Evolutionary conservation across 2,797 vertebrate species (phyloP).

Genomic region (Pseudotriccus pelzelni): DNA sequence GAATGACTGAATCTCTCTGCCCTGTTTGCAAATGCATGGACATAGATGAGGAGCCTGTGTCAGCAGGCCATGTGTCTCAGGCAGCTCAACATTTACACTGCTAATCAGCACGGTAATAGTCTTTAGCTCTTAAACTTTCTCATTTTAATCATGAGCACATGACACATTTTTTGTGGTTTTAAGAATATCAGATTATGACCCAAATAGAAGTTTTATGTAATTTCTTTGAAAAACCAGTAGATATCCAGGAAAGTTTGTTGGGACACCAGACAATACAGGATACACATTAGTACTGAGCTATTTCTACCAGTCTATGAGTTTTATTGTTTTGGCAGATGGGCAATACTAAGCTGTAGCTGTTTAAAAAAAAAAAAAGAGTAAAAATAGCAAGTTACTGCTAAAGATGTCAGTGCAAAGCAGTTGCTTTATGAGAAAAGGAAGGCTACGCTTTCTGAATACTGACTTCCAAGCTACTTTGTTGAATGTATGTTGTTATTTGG

Average conservation of each 20-base stretch:
- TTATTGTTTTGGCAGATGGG: not conserved
- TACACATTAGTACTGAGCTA: not conserved
- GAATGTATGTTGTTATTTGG: not conserved
- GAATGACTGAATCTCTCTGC: not conserved
- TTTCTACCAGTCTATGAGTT: not conserved
- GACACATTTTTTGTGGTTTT: not conserved
- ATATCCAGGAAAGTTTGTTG: not conserved
- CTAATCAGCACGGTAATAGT: not conserved
- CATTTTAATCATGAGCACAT: not conserved
- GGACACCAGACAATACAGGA: not conserved
- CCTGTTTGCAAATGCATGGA: fast-evolving
- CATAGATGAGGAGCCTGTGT: not conserved
- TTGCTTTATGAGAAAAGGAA: not conserved
- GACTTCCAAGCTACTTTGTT: not conserved
- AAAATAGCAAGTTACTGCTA: not conserved
- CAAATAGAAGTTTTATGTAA: not conserved
- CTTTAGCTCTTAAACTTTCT: not conserved
- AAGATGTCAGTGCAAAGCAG: not conserved
- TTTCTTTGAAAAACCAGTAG: not conserved
- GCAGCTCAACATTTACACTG: not conserved
- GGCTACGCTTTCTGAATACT: not conserved
- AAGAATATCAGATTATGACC: not conserved
- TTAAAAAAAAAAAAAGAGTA: no score
- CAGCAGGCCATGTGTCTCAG: not conserved
- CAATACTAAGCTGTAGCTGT: not conserved